phyloP scores from a whole-genome alignment of 2,113 vertebrate genomes.

The Phoenicopterus ruber region DNA sequence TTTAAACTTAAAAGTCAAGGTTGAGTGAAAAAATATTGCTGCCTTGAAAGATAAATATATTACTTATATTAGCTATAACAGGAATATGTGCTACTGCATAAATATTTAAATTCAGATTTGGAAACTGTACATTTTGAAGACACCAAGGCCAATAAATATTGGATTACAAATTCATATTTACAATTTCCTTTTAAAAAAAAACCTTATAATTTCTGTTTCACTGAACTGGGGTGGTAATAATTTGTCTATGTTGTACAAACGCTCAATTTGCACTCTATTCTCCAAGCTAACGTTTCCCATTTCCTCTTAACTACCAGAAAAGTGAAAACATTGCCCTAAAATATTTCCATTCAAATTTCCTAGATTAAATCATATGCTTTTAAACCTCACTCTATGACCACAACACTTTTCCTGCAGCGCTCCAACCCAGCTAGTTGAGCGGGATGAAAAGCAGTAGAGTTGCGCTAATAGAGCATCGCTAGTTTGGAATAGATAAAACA shows the following conservation, averaged over 20 bases:
- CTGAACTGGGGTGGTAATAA: neutral
- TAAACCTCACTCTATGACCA: neutral
- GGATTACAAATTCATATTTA: constrained; percentile 63
- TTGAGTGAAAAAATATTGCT: constrained; percentile 64
- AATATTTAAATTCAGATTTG: constrained; percentile 66
- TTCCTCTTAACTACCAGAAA: constrained; percentile 1
- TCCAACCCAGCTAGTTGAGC: neutral
- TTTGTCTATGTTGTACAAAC: neutral
- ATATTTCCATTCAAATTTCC: constrained; percentile 26
- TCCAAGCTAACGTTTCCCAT: neutral
- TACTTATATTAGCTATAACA: constrained; percentile 57
- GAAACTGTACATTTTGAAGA: constrained; percentile 56
- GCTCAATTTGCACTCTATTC: neutral
- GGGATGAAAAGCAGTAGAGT: neutral
- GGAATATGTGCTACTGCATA: constrained; percentile 51
- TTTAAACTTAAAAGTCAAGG: constrained; percentile 43
- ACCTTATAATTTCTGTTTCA: constrained; percentile 21
- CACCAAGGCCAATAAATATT: constrained; percentile 46
- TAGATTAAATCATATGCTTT: constrained; percentile 5
- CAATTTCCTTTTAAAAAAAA: constrained; percentile 22
- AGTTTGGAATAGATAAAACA: neutral
- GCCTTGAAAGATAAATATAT: constrained; percentile 61
- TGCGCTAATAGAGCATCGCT: neutral
- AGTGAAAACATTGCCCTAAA: neutral
- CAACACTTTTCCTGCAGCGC: neutral